Base-by-base conservation (phyloP, 2,113 vertebrate genomes). In the Crotalus horridus region DNA sequence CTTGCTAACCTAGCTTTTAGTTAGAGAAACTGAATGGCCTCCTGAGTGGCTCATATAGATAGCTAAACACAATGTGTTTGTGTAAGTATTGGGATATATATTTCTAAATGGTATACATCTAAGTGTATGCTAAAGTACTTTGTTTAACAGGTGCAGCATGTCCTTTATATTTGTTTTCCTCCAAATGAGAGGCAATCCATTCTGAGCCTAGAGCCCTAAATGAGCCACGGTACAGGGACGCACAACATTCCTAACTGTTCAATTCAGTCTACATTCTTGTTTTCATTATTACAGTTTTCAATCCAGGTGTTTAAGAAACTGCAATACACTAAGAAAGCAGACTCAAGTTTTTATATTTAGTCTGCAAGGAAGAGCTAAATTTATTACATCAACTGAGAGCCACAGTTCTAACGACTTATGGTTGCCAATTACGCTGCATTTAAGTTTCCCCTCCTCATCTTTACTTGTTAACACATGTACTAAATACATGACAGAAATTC, bases 381-480 rank as follows among this genome's bases (percentile, higher is more conserved):
- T 97, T 97, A 97, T 96, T 97, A 96, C 64, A 96, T 94, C 94
- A 96, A 95, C 95, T 95, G 96, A 97, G 95, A 97, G 92, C 95
- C 87, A 46, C 74, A 95, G 96, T 95, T 96, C 96, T 96, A 96
- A 96, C 95, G 94, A 95, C 94, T 96, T 93, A 94, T 94, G 92
- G 95, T 93, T 97, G 96, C 95, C 96, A 97, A 96, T 96, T 97
- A 95, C 94, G 95, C 81, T 95, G 94, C 95, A 96, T 96, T 97
- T 96, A 96, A 95, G 95, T 96, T 95, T 94, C 95, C 96, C 24
- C 96, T 97, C 95, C 88, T 85, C 97, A 96, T 95, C 96, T 96
- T 97, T 93, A 95, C 96, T 96, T 96, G 95, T 97, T 97, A 96
- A 96, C 95, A 95, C 95, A 96, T 95, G 95, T 96, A 96, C 95